Base-by-base conservation (phyloP, 2,113 vertebrate genomes). In the Aphyosemion australe region DNA sequence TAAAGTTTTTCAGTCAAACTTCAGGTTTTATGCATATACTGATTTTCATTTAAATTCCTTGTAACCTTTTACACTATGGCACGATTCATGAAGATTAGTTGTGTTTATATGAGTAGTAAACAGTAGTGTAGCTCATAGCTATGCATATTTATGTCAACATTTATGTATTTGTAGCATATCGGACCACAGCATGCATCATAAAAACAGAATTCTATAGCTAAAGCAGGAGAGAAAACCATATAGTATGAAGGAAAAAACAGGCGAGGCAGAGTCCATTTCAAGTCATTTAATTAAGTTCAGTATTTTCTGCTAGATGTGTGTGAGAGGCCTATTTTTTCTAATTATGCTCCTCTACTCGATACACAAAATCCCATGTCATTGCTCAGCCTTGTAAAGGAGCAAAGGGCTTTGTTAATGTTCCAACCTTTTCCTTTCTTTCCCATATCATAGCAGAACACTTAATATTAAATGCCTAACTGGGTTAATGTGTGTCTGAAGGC, bases 291-390 rank as follows among this genome's bases (percentile, higher is more conserved):
- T 26, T 26, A 45, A 46, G 15, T 54, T 37, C 14, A 34, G 21
- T 32, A n/a, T 32, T 74, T 65, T 73, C 62, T 52, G 8, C 49
- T 52, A 53, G 58, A 69, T 52, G 37, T 71, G 37, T 53, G 43
- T 61, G 59, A 63, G 55, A 55, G 8, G 57, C 19, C 53, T 65
- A 18, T 69, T 41, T 41, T 72, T 64, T 55, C 49, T 74, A 78
- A 79, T 80, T 65, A 78, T 37, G 65, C 32, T 73, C 43, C 64
- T 55, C 50, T 65, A 45, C 42, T 62, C 69, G 84, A 77, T 74
- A 62, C 62, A 67, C 56, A 68, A 57, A 74, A 63, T 83, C 68
- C 74, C 75, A 49, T 47, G 66, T 59, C n/a, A n/a, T 59, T 60
- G 48, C 52, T 76, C 58, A 52, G 64, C 47, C 46, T 56, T 69